Conservation (phyloP, 2,797 vertebrate species). For the Natrix natrix region DNA sequence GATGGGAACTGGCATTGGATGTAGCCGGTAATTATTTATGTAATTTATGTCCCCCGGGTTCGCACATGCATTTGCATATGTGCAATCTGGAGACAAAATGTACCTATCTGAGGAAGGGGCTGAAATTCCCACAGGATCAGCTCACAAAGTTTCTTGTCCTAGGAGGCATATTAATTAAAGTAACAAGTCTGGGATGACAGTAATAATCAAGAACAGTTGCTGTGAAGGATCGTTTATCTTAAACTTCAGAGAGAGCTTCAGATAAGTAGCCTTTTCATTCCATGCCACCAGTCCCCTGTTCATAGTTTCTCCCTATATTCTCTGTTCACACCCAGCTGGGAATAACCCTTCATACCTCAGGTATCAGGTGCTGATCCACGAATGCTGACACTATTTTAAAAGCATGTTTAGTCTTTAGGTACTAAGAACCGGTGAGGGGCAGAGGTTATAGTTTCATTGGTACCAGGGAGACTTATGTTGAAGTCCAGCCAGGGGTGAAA, state of each 20-base stretch:
- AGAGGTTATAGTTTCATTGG: not conserved
- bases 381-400: not conserved
- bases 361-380: not conserved
- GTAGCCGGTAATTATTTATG: not conserved
- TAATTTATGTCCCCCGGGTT: not conserved
- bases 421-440: not conserved
- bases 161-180: not conserved
- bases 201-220: not conserved
- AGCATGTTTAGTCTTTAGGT: not conserved
- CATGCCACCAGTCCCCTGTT: not conserved
- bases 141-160: not conserved
- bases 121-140: not conserved
- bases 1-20: not conserved
- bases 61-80: not conserved
- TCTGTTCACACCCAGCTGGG: not conserved
- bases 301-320: not conserved
- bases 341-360: not conserved
- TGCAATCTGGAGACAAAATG: not conserved
- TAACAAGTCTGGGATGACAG: not conserved
- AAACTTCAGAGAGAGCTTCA: not conserved
- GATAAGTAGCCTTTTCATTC: not conserved
- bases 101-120: not conserved
- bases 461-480: not conserved
- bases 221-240: not conserved
- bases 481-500: not conserved